phyloP scores from a whole-genome alignment of 2,888 invertebrate genomes.

The Agrochola lota region DNA sequence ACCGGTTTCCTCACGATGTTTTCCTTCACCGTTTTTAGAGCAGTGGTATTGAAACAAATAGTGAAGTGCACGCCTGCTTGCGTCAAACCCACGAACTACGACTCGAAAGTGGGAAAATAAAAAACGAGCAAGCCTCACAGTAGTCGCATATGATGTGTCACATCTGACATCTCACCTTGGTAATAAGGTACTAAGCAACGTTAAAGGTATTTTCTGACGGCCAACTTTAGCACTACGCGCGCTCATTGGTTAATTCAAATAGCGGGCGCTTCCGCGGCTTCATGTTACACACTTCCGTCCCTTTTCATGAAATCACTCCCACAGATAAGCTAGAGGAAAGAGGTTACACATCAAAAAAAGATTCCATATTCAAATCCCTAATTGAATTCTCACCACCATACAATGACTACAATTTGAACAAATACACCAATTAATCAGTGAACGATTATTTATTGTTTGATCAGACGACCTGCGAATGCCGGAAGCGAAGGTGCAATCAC shows the following conservation, averaged over 20 bases:
- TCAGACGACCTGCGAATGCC: slow-evolving; percentile 43
- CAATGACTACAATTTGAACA: slow-evolving; percentile 14
- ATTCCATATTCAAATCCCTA: neutral
- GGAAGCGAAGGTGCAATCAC: slow-evolving; percentile 52
- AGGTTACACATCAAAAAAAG: neutral
- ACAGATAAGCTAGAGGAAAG: too few relatives aligned
- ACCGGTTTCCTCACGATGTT: neutral
- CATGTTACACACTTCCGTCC: too few relatives aligned
- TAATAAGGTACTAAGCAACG: too few relatives aligned
- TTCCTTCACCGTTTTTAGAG: neutral
- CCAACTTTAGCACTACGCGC: too few relatives aligned
- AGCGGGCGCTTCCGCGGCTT: too few relatives aligned
- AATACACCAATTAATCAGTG: slow-evolving; percentile 49
- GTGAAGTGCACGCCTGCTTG: neutral
- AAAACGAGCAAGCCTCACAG: neutral
- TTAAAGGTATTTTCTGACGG: too few relatives aligned
- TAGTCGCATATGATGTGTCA: too few relatives aligned
- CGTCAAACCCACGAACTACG: neutral
- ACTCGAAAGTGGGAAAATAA: neutral
- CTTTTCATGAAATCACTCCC: too few relatives aligned
- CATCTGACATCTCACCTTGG: too few relatives aligned
- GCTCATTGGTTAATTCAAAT: too few relatives aligned
- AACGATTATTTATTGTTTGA: slow-evolving; percentile 47
- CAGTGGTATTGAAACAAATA: neutral
- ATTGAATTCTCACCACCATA: slow-evolving; percentile 26